These are phyloP conservation scores for Micronycteris hirsuta DNA, from an alignment of 2,113 vertebrate species.

Conservation along the genomic window DNA sequence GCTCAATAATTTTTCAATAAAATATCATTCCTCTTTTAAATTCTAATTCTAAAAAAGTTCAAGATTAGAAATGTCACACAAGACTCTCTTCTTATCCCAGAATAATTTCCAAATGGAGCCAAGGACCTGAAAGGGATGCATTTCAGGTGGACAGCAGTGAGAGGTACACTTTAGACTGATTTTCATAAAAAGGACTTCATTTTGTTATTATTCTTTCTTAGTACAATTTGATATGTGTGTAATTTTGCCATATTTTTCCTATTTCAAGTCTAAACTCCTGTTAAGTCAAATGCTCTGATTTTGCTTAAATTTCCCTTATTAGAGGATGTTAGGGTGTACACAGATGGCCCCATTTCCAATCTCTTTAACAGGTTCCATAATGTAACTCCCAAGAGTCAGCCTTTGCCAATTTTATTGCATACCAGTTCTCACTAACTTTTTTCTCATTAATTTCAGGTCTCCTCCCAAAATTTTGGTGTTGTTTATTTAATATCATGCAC, in stretches of 20 bases:
- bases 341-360: not conserved
- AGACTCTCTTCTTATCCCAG: not conserved
- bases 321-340: not conserved
- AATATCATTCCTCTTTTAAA: not conserved
- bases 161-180: not conserved
- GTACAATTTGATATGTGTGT: not conserved
- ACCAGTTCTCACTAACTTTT: not conserved
- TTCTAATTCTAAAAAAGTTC: not conserved
- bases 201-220: not conserved
- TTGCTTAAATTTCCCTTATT: not conserved
- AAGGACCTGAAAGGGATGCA: not conserved
- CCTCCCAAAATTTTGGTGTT: not conserved
- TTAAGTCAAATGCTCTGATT: not conserved
- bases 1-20: not conserved
- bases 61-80: not conserved
- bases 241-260: not conserved
- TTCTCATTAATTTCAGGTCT: not conserved
- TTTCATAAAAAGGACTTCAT: not conserved
- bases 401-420: not conserved
- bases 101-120: not conserved
- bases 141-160: not conserved
- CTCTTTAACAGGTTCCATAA: not conserved
- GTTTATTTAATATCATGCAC: not conserved
- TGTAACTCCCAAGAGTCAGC: fast-evolving
- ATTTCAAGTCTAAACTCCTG: not conserved